These are phyloP conservation scores for Plecturocebus donacophilus DNA, from an alignment of 2,113 vertebrate genomes.

Conservation along the genomic window DNA sequence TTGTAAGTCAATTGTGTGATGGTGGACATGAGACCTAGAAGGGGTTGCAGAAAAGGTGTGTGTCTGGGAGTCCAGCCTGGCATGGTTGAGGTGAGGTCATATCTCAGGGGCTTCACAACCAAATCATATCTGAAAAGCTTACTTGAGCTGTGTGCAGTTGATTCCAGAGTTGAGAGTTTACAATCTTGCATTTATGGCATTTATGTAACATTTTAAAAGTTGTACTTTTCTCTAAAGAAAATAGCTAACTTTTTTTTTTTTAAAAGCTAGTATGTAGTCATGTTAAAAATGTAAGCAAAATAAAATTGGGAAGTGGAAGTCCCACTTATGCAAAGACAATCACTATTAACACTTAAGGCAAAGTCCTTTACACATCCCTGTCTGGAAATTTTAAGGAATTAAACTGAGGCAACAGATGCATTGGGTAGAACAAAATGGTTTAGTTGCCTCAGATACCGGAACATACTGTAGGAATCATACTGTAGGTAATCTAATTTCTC, in stretches of 20 bases:
- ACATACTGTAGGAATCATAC: neutral
- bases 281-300: neutral
- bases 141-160: too few species aligned
- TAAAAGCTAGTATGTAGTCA: neutral
- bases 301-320: neutral
- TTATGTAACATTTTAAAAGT: neutral
- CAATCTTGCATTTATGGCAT: neutral
- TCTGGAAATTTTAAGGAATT: neutral
- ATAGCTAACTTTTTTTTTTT: neutral
- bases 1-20: neutral
- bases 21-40: neutral
- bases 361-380: neutral
- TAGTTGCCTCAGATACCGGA: neutral
- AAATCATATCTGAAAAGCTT: neutral
- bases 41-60: neutral
- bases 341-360: neutral
- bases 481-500: neutral
- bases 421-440: neutral
- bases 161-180: neutral
- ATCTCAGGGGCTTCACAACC: accelerated
- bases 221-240: neutral
- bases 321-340: neutral
- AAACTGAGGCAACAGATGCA: too few species aligned
- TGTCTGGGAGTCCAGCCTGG: neutral
- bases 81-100: accelerated